A percentile compares a stretch with the other conserved stretches of the same genome.
phyloP scores from a whole-genome alignment of 1,140 invertebrate genomes.

The Glossosoma conforme region DNA sequence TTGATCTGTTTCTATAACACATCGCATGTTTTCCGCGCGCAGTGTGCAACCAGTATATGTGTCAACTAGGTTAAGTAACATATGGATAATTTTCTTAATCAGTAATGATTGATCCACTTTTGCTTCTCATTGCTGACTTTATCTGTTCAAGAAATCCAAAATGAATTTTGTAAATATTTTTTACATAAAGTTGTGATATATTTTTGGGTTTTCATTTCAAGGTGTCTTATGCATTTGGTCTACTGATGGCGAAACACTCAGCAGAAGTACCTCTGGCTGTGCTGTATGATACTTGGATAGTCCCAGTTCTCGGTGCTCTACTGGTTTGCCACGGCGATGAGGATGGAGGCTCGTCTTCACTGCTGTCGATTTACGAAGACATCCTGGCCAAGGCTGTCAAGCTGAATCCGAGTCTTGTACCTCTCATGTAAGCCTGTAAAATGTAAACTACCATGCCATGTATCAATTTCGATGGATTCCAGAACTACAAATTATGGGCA shows the following conservation, averaged over 20 bases:
- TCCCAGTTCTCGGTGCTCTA: slow-evolving; percentile 33
- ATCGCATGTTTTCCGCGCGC: too few relatives aligned
- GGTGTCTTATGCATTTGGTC: slow-evolving; percentile 38
- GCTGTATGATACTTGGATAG: slow-evolving; percentile 35
- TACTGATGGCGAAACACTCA: slow-evolving; percentile 35
- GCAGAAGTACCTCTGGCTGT: slow-evolving; percentile 24
- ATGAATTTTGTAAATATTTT: too few relatives aligned
- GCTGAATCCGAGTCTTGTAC: slow-evolving; percentile 33
- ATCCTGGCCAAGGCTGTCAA: slow-evolving; percentile 36
- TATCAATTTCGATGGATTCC: too few relatives aligned
- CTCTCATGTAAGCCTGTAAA: slow-evolving; percentile 39
- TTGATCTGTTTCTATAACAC: too few relatives aligned
- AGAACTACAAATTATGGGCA: too few relatives aligned
- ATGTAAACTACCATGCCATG: too few relatives aligned
- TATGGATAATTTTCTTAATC: too few relatives aligned
- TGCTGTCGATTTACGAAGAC: slow-evolving; percentile 34
- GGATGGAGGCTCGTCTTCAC: slow-evolving; percentile 26
- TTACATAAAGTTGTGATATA: slow-evolving; percentile 1
- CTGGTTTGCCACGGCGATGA: slow-evolving; percentile 8
- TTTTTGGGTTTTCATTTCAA: slow-evolving; percentile 24
- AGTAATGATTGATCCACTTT: too few relatives aligned
- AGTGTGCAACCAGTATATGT: too few relatives aligned
- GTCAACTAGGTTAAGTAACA: too few relatives aligned
- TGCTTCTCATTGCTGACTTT: too few relatives aligned
- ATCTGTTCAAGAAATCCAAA: too few relatives aligned